phyloP scores from a whole-genome alignment of 2,888 invertebrate species.

The Zeuzera pyrina region DNA sequence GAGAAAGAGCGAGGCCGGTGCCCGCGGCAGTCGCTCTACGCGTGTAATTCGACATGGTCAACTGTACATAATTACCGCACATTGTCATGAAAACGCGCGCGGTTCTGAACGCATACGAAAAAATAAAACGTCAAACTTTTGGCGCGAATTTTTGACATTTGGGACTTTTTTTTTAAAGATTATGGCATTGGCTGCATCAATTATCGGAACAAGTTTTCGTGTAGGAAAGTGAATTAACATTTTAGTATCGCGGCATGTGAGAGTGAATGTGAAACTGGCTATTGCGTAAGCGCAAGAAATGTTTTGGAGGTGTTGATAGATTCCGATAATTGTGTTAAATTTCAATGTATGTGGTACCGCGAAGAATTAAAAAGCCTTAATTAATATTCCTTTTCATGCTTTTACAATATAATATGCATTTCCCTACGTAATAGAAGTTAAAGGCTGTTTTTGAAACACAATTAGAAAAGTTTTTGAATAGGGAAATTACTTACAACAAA shows the following conservation, averaged over 20 bases:
- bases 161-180: conserved; percentile 18
- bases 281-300: conserved; percentile 48
- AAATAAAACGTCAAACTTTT: conserved; percentile 34
- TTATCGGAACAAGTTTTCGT: conserved; percentile 46
- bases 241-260: conserved; percentile 48
- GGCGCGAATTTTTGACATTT: conserved; percentile 33
- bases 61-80: conserved; percentile 51
- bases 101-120: conserved; percentile 24
- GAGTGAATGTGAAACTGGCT: conserved; percentile 59
- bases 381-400: background rate
- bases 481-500: no score
- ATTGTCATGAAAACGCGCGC: conserved; percentile 15
- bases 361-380: background rate
- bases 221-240: conserved; percentile 64
- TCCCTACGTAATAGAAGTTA: no score
- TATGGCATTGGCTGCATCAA: conserved; percentile 22
- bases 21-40: conserved; percentile 58
- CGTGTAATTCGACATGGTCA: conserved; percentile 70
- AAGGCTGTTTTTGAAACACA: conserved; percentile 19
- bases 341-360: no score
- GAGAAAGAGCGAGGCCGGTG: conserved; percentile 63
- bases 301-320: conserved; percentile 33
- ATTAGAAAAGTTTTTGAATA: no score
- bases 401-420: background rate
- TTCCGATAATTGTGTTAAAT: conserved; percentile 28